These are phyloP conservation scores for Pantelozetes paolii DNA, from an alignment of 2,888 invertebrate genomes.

Conservation along the genomic window DNA sequence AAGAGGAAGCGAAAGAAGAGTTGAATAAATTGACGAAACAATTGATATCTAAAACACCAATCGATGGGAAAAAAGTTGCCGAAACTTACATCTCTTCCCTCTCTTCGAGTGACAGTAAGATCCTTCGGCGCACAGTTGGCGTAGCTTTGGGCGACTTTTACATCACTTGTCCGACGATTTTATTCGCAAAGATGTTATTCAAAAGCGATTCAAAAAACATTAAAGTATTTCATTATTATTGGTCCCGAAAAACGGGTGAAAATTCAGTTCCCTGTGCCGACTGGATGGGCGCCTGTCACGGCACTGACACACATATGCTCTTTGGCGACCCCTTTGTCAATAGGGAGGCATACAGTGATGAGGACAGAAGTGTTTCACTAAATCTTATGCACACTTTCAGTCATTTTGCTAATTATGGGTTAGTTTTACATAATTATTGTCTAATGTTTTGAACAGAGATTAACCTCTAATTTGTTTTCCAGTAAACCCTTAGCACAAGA, in stretches of 20 bases:
- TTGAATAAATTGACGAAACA: constrained; percentile 10
- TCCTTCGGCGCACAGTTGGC: constrained; percentile 14
- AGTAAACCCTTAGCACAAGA: constrained; percentile 15
- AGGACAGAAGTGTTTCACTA: constrained; percentile 29
- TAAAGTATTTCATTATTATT: constrained; percentile 39
- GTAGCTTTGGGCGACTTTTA: constrained; percentile 39
- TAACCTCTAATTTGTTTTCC: background rate
- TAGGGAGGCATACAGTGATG: constrained; percentile 24
- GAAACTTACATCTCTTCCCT: constrained; percentile 21
- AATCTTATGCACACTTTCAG: constrained; percentile 33
- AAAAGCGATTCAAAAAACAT: constrained; percentile 10
- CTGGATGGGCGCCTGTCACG: constrained; percentile 42
- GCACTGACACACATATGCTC: constrained; percentile 34
- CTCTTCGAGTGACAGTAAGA: background rate
- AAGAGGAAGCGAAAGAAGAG: constrained; percentile 23
- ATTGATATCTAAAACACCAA: constrained; percentile 2
- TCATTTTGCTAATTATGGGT: constrained; percentile 34
- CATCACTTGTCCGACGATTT: constrained; percentile 36
- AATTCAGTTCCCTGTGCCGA: constrained; percentile 32
- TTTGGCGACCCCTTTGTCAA: constrained; percentile 38
- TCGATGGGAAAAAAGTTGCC: constrained; percentile 36
- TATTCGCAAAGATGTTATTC: constrained; percentile 24
- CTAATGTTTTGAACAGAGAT: background rate
- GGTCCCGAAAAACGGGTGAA: constrained; percentile 19
- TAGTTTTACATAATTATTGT: background rate